Percentiles rank a stretch among this genome's conserved stretches.
phyloP scores from a whole-genome alignment of 2,888 invertebrate species.

The Bombylius major region DNA sequence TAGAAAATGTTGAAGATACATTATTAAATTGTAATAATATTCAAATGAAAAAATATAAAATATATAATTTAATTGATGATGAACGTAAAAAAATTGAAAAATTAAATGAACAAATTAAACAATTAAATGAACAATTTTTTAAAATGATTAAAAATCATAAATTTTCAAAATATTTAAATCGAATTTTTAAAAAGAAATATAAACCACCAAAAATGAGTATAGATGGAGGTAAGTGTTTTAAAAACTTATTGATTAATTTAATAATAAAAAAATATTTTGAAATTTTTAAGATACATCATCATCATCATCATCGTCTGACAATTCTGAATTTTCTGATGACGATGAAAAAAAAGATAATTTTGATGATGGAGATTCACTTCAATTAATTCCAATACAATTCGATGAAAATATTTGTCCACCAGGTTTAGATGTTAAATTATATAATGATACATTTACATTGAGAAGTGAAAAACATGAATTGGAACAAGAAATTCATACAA shows the following conservation, averaged over 20 bases:
- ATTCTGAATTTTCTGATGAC: conserved; percentile 35
- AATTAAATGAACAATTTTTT: conserved; percentile 44
- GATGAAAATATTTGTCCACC: conserved; percentile 61
- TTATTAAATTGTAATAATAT: background rate
- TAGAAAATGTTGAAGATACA: conserved; percentile 40
- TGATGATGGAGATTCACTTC: conserved; percentile 48
- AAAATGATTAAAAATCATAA: conserved; percentile 53
- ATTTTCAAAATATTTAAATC: conserved; percentile 62
- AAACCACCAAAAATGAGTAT: conserved; percentile 50
- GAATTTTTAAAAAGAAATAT: conserved; percentile 74
- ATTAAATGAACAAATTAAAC: conserved; percentile 38
- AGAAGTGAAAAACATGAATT: conserved; percentile 43
- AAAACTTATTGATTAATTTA: background rate
- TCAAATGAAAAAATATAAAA: conserved; percentile 22
- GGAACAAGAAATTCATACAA: conserved; percentile 49
- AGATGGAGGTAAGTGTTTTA: conserved; percentile 36
- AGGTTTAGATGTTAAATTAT: conserved; percentile 55
- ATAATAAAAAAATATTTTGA: conserved; percentile 1
- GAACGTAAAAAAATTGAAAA: conserved; percentile 37
- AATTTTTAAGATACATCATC: background rate
- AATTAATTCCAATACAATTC: conserved; percentile 51
- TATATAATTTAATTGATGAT: conserved; percentile 41
- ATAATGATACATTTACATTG: conserved; percentile 51
- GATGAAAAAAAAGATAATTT: conserved; percentile 46
- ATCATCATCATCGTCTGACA: conserved; percentile 3